These are phyloP conservation scores for Cydia fagiglandana DNA, from an alignment of 1,140 invertebrate genomes.

Conservation along the genomic window DNA sequence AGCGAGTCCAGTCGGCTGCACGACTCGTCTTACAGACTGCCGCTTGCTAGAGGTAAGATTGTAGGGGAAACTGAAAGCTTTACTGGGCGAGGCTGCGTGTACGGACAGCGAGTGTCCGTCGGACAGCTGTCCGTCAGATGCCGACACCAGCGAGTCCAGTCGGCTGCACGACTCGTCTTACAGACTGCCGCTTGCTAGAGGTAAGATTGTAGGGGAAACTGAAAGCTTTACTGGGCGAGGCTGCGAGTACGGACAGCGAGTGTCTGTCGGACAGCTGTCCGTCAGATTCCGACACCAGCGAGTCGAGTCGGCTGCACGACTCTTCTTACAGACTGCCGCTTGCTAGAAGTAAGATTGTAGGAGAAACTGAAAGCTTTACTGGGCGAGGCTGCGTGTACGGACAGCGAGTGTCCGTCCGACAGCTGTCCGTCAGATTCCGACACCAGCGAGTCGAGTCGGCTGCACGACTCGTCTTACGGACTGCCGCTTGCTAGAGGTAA, in stretches of 20 bases:
- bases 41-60: slow-evolving; percentile 63
- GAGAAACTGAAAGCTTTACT: too few species aligned
- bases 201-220: slow-evolving; percentile 80
- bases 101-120: slow-evolving; percentile 74
- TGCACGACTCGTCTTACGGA: too few species aligned
- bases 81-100: slow-evolving; percentile 79
- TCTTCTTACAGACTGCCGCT: too few species aligned
- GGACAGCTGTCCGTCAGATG: slow-evolving; percentile 74
- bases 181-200: slow-evolving; percentile 63
- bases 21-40: slow-evolving; percentile 67
- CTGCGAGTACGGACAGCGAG: slow-evolving; percentile 77
- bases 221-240: slow-evolving; percentile 70
- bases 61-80: slow-evolving; percentile 78
- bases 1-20: slow-evolving; percentile 77
- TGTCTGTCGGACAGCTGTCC: slow-evolving; percentile 70
- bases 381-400: too few species aligned
- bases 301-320: too few species aligned
- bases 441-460: too few species aligned
- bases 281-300: slow-evolving; percentile 80
- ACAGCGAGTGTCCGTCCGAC: too few species aligned
- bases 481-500: too few species aligned
- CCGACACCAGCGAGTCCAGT: slow-evolving; percentile 78
- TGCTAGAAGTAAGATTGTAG: too few species aligned
- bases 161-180: slow-evolving; percentile 66
- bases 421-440: too few species aligned